These are phyloP conservation scores for Numenius phaeopus DNA, from an alignment of 2,797 vertebrate genomes.

Conservation along the genomic window DNA sequence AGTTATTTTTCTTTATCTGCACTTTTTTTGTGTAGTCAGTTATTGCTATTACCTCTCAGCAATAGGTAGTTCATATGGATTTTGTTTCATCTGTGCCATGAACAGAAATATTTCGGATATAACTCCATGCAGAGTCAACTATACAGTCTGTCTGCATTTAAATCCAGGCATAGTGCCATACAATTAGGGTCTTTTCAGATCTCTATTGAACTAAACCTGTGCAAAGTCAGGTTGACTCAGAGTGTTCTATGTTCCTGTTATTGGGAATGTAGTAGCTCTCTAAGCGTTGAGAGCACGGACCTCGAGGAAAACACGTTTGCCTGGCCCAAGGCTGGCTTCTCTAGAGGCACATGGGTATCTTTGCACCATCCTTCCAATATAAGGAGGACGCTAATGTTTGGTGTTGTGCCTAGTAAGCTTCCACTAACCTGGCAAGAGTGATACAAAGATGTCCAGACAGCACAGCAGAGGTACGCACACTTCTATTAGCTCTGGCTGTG, in stretches of 20 bases:
- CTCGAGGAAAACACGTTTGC: background rate
- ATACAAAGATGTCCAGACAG: background rate
- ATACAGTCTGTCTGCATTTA: background rate
- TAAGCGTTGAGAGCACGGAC: background rate
- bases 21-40: background rate
- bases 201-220: background rate
- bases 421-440: background rate
- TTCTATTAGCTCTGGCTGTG: background rate
- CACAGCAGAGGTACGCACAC: background rate
- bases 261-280: background rate
- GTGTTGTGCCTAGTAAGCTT: background rate
- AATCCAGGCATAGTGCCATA: background rate
- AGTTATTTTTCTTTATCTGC: background rate
- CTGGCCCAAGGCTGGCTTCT: background rate
- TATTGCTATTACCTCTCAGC: background rate
- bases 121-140: background rate
- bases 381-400: background rate
- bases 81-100: background rate
- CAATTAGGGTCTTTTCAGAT: background rate
- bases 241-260: background rate
- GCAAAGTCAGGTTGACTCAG: background rate
- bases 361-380: background rate
- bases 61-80: background rate
- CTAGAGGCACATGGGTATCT: background rate
- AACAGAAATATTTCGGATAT: background rate